Conservation (phyloP, 2,797 vertebrate genomes). For the Lepus townsendii region DNA sequence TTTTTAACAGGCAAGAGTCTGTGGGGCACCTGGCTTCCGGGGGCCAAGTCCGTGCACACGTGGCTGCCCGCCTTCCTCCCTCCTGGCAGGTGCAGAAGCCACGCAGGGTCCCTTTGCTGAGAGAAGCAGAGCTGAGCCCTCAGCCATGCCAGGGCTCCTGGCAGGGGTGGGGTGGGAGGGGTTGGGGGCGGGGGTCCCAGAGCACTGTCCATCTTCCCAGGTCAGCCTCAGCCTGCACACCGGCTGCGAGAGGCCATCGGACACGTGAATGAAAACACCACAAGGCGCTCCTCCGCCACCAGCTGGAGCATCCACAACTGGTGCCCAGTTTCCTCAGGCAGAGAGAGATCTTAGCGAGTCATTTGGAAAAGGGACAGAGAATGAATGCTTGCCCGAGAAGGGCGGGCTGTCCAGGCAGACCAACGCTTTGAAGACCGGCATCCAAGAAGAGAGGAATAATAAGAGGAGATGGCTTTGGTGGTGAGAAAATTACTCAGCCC, state of each 20-base stretch:
- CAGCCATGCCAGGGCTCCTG: not conserved
- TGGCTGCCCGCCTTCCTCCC: not conserved
- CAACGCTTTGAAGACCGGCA: not conserved
- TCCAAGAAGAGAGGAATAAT: not conserved
- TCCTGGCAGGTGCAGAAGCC: not conserved
- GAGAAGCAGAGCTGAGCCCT: not conserved
- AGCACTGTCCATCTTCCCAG: accelerated
- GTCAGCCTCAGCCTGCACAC: not conserved
- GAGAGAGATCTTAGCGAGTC: not conserved
- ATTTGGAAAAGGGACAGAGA: not conserved
- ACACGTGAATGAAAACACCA: not conserved
- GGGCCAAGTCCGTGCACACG: too few relatives aligned
- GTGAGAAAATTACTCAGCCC: not conserved
- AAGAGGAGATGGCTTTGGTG: not conserved
- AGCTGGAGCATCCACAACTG: not conserved
- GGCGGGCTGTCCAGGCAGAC: not conserved
- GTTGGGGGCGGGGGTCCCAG: not conserved
- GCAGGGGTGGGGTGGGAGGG: too few relatives aligned
- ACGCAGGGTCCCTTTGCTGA: accelerated
- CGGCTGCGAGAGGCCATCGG: accelerated
- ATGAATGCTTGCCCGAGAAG: slow-evolving; percentile 29
- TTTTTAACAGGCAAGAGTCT: not conserved
- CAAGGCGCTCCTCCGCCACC: not conserved
- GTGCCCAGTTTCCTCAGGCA: not conserved
- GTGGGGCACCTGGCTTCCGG: accelerated